Evolutionary conservation across 1,140 invertebrate genomes (phyloP).

Genomic region (honey bee (Apis mellifera)): DNA sequence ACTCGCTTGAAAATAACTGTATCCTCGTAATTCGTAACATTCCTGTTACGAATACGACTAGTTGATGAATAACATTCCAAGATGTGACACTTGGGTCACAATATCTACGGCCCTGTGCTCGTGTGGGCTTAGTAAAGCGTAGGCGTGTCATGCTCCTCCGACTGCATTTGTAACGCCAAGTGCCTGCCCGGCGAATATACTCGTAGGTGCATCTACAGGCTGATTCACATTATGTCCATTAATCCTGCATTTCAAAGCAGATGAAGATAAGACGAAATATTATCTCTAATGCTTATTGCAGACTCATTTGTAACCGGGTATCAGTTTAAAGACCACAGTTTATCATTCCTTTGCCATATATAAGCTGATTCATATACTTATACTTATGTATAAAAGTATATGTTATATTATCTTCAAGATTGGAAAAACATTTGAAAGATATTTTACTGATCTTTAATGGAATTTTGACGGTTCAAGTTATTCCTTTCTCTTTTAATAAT

Average conservation of each 20-base stretch:
- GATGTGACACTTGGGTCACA: constrained; percentile 43
- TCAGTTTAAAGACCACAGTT: not conserved
- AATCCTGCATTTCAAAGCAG: constrained; percentile 3
- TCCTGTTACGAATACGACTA: not conserved
- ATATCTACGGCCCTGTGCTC: constrained; percentile 54
- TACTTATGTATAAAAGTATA: not conserved
- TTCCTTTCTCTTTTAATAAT: too few relatives aligned
- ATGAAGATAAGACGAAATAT: constrained; percentile 30
- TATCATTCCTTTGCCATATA: constrained; percentile 5
- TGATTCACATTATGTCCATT: constrained; percentile 32
- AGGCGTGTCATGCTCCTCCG: constrained; percentile 60
- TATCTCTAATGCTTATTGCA: constrained; percentile 28
- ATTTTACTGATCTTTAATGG: too few relatives aligned
- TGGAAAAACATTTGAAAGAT: not conserved
- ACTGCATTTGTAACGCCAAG: constrained; percentile 59
- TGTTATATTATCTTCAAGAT: not conserved
- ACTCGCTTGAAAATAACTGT: not conserved
- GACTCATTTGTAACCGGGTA: constrained; percentile 3
- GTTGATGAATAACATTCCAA: constrained; percentile 28
- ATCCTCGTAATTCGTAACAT: constrained; percentile 1
- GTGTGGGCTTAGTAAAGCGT: constrained; percentile 61
- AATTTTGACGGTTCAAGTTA: not conserved
- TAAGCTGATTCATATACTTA: not conserved
- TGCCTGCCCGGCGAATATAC: constrained; percentile 21
- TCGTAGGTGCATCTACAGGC: constrained; percentile 39